These are phyloP conservation scores for Catocala sponsa DNA, from an alignment of 2,888 invertebrate species.

Conservation along the genomic window DNA sequence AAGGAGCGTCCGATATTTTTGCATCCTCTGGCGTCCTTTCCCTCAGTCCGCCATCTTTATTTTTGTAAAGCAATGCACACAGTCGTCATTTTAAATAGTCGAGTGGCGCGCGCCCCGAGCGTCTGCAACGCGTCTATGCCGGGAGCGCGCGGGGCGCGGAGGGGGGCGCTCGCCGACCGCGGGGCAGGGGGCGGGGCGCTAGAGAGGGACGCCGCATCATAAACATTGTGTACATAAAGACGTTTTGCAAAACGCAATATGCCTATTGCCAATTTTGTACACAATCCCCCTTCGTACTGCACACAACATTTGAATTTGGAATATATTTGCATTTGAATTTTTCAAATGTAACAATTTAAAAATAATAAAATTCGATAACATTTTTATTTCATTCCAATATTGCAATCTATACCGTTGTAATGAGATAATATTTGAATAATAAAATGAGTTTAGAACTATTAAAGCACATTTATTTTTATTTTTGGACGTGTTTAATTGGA, in stretches of 20 bases:
- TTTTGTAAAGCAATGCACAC: constrained; percentile 79
- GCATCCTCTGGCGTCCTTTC: constrained; percentile 48
- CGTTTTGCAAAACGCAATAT: constrained; percentile 49
- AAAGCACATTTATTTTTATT: no score
- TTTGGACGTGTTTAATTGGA: no score
- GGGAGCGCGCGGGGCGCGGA: constrained; percentile 46
- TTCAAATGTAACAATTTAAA: neutral
- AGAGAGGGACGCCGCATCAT: constrained; percentile 69
- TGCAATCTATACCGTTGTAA: no score
- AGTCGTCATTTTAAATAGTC: constrained; percentile 66
- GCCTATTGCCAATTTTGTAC: constrained; percentile 23
- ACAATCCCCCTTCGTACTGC: neutral
- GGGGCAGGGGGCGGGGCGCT: constrained; percentile 70
- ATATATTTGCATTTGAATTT: neutral
- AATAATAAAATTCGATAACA: no score
- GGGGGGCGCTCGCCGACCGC: constrained; percentile 44
- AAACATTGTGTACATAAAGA: constrained; percentile 65
- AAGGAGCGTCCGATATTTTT: constrained; percentile 42
- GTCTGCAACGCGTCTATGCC: constrained; percentile 61
- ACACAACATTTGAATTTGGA: no score
- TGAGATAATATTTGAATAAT: no score
- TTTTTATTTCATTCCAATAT: no score
- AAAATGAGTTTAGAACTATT: no score
- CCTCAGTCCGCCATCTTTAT: constrained; percentile 82
- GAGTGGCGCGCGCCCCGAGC: constrained; percentile 56